Evolutionary conservation across 37 sponge, comb jelly and placozoan genomes (phyloP).

Genomic region (Axinella damicornis): DNA sequence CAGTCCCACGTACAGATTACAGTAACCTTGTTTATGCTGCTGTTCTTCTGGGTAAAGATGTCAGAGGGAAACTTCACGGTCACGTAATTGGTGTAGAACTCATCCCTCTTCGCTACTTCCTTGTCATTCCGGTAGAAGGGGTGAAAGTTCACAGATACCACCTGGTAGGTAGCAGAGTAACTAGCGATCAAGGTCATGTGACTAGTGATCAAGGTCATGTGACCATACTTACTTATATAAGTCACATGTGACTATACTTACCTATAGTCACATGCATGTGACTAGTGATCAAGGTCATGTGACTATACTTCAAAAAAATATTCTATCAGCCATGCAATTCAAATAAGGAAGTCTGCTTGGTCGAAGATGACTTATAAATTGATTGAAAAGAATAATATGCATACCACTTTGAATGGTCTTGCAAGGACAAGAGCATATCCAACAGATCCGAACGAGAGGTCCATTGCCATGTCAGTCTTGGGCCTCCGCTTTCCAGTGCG

Average conservation of each 20-base stretch:
- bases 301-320: no score
- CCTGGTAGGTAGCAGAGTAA: background rate
- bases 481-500: background rate
- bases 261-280: no score
- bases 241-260: no score
- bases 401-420: conserved; percentile 33
- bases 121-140: conserved; percentile 13
- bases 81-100: conserved; percentile 25
- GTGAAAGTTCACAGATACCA: conserved; percentile 23
- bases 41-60: background rate
- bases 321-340: no score
- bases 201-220: no score
- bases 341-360: no score
- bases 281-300: no score
- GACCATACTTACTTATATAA: no score
- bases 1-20: no score
- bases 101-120: background rate
- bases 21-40: no score
- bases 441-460: conserved; percentile 48
- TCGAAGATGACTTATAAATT: background rate
- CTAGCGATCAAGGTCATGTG: background rate
- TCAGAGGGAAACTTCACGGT: background rate
- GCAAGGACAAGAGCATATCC: conserved; percentile 40
- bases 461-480: conserved; percentile 24
- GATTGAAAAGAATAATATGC: background rate